Evolutionary conservation across 1,140 invertebrate species (phyloP).

Genomic region (Drosophila triauraria): DNA sequence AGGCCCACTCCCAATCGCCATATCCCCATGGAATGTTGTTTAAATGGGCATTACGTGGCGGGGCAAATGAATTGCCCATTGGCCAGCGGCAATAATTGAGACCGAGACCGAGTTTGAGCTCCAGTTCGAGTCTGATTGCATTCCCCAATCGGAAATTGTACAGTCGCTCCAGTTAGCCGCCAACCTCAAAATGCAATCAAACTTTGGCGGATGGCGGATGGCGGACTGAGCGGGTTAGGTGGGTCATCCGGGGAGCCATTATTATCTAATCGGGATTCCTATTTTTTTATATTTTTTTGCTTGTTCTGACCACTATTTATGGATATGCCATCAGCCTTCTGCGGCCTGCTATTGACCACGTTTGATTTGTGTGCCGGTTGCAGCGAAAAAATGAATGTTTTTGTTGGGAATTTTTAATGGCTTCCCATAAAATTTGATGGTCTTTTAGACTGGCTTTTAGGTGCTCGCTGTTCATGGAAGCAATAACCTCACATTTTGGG

Average conservation of each 20-base stretch:
- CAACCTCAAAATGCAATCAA: slow-evolving; percentile 55
- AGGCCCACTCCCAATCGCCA: neutral
- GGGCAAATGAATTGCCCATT: slow-evolving; percentile 65
- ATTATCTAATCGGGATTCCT: slow-evolving; percentile 26
- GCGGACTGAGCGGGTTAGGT: neutral
- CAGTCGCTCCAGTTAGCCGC: slow-evolving; percentile 27
- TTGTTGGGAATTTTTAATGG: slow-evolving; percentile 15
- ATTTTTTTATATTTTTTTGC: neutral
- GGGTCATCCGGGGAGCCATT: slow-evolving; percentile 14
- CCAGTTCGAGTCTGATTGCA: slow-evolving; percentile 21
- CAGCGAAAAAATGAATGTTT: neutral
- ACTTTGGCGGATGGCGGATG: slow-evolving; percentile 30
- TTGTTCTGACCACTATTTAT: slow-evolving; percentile 7
- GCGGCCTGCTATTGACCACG: slow-evolving; percentile 12
- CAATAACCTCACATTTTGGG: too few species aligned
- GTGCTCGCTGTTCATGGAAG: neutral
- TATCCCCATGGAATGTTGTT: slow-evolving; percentile 29
- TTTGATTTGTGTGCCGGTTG: slow-evolving; percentile 24
- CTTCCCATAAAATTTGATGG: neutral
- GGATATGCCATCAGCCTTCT: slow-evolving; percentile 16
- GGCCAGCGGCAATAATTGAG: slow-evolving; percentile 72
- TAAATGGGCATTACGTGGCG: slow-evolving; percentile 77
- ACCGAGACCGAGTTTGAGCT: slow-evolving; percentile 13
- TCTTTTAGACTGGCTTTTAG: neutral
- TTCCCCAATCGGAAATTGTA: slow-evolving; percentile 45